Conservation (phyloP, 2,797 vertebrate species). For the Sciaenops ocellatus region DNA sequence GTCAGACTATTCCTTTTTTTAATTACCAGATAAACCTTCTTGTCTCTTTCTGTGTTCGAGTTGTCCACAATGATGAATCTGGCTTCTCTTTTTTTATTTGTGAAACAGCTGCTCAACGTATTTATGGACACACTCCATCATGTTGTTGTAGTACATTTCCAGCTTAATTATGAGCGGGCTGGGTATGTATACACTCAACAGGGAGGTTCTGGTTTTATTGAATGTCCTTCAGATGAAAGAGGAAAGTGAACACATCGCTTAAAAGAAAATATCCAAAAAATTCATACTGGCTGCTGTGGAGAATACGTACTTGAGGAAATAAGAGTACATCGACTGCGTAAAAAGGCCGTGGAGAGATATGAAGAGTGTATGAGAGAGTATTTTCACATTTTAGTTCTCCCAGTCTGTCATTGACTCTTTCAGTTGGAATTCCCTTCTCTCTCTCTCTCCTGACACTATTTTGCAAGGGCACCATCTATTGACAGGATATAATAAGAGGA, state of each 20-base stretch:
- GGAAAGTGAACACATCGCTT: background rate
- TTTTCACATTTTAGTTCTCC: background rate
- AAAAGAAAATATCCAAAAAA: background rate
- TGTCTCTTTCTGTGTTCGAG: background rate
- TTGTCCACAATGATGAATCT: background rate
- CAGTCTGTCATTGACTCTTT: too few relatives aligned
- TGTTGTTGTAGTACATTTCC: background rate
- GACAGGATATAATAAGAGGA: too few relatives aligned
- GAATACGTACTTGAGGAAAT: background rate
- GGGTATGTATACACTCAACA: background rate
- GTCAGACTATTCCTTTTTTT: too few relatives aligned
- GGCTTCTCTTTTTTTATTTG: background rate
- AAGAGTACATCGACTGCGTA: background rate
- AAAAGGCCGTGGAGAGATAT: background rate
- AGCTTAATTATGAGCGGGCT: background rate
- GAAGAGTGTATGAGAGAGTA: background rate
- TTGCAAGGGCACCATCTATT: too few relatives aligned
- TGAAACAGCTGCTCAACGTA: background rate
- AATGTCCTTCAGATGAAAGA: background rate
- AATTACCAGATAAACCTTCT: too few relatives aligned
- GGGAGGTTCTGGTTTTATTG: background rate
- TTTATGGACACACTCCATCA: background rate
- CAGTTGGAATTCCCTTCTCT: too few relatives aligned
- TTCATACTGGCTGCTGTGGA: background rate
- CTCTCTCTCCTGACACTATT: too few relatives aligned